Evolutionary conservation across 2,113 vertebrate genomes (phyloP), one percentile per base, ranked within the genome.

Genomic region (Orycteropus afer): DNA sequence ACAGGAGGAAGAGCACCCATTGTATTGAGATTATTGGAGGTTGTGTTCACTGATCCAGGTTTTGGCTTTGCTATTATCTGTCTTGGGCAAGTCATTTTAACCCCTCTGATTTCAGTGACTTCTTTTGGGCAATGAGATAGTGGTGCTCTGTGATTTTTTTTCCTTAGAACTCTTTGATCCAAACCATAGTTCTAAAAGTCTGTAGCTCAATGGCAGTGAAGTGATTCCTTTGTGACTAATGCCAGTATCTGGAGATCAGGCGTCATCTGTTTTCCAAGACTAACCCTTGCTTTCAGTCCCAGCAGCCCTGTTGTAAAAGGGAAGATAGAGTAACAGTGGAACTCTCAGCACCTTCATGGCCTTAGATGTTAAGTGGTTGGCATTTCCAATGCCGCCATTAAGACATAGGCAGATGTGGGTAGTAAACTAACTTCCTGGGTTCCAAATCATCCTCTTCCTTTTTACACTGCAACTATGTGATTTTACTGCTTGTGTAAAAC

Each of bases 321-420:
- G 63, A 57, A 37, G 9, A 25, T 2, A 4, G 20, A 8, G 34
- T 9, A 9, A 12, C 10, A 2, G 15, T 25, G 12, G 20, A 23
- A 22, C 4, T 3, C 18, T 0, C 1, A 32, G 10, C 2, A 0
- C 45, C 61, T 9, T 84, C 5, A 17, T 23, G 37, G 22, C 42
- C 29, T n/a, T 55, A 40, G 23, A 14, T 95, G n/a, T 57, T 37
- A 23, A 9, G 12, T 40, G 12, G 9, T 90, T 77, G 67, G n/a
- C 17, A 15, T 78, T 65, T 47, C 15, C 45, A 29, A 15, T 45
- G n/a, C 45, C 63, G 18, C 18, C 45, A 13, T 59, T 37, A 76
- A 18, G n/a, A 12, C 27, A 14, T 27, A 82, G 67, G 53, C 49
- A 59, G 77, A 37, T 8, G 20, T 25, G 18, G 34, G 42, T 34